Evolutionary conservation across 2,113 vertebrate genomes (phyloP), one percentile per base, ranked within the genome.

Genomic region (Galbula dea): DNA sequence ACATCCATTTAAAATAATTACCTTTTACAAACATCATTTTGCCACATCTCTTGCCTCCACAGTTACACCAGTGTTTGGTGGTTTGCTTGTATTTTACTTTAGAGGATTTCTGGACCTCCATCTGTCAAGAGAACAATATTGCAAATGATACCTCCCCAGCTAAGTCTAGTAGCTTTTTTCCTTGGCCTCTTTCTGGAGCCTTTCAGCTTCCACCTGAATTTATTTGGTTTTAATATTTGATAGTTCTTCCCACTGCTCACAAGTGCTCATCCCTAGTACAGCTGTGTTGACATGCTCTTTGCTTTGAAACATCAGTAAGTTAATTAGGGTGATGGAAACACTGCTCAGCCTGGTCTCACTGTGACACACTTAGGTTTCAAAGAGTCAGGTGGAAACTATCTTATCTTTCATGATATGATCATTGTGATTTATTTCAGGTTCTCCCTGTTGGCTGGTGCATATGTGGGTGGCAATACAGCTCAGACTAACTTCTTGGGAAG

Each of bases 281-380:
- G 94, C 96, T 95, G 65, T 94, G 92, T 89, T 87, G 90, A 94
- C 93, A 93, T 83, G 83, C 49, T 97, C 91, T 92, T 94, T 95
- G 88, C 91, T 97, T 96, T 96, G 94, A 97, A 96, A 97, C 92
- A 93, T 96, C 91, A 95, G 77, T 93, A 97, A 97, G 86, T 96
- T 97, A 96, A 96, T 93, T 88, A 90, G 88, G 46, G 51, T 76
- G 82, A 91, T 88, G 86, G 86, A 96, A 97, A 94, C 88, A 92
- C 85, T 96, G 88, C 86, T 73, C 67, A 96, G 58, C 69, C 65
- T 32, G 41, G 71, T 93, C 57, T 68, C 65, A 41, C 29, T 62
- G 37, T 39, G 59, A 75, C 74, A 72, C 22, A 62, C 41, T 91
- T 88, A n/a, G 39, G 9, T 83, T 91, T 93, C 74, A 46, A 68